Base-by-base conservation (phyloP, 2,888 invertebrate genomes). In the Noctua pronuba region DNA sequence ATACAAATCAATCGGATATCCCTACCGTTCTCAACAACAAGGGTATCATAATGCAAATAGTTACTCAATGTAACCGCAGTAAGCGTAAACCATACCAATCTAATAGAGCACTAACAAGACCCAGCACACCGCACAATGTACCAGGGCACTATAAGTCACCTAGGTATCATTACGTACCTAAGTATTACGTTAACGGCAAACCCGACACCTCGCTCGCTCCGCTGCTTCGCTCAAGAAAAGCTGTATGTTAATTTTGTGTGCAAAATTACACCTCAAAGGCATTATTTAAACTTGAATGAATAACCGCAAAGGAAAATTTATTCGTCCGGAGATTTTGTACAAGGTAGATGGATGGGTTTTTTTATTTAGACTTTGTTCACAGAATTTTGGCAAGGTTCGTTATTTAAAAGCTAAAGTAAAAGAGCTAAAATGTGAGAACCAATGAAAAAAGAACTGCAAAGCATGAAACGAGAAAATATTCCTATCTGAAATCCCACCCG, bases 181-280 rank as follows among this genome's bases (percentile, higher is more conserved):
- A 68, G 58, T 70, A 49, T 77, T 68, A 83, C 73, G 41, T 67
- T 81, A 77, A 71, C 70, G 41, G 79, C 65, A 74, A 69, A 77
- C 75, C 68, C 62, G 84, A 84, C 84, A 81, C 81, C 84, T 69
- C 68, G 21, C 73, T 69, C 81, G 84, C 81, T 84, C 80, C 75
- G 80, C 60, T 80, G 75, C 67, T 72, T 74, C 73, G 44, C 64
- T 86, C 49, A 83, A 77, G 80, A 70, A 86, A 80, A 75, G 44
- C 66, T 80, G 69, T 70, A 86, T 86, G 77, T 75, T 84, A 80
- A 83, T 85, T 86, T 80, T 80, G 77, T 77, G 72, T 46, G 75
- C 64, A 73, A 86, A 84, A 86, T 80, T 73, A 80, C 67, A 71
- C 74, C 77, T 78, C 77, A 85, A 86, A 78, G 70, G 80, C 72